Conservation (phyloP, 35 echinoderm and acorn worm species). For the Ptychodera flava region DNA sequence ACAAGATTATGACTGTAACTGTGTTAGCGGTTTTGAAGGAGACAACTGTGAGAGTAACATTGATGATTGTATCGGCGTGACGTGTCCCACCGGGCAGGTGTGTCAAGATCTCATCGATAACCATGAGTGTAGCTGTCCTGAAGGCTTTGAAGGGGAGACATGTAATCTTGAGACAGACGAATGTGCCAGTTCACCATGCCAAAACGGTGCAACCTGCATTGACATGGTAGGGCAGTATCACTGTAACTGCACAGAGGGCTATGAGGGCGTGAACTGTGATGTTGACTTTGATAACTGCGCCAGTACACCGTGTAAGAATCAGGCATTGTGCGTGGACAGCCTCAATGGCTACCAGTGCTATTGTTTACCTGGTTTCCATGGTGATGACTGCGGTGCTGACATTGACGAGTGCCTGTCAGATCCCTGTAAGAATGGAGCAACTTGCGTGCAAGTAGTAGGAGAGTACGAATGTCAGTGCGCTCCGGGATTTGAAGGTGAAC, state of each 20-base stretch:
- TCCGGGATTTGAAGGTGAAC: conserved; percentile 39
- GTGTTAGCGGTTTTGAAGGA: not conserved
- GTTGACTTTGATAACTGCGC: not conserved
- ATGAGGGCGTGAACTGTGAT: not conserved
- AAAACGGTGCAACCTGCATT: not conserved
- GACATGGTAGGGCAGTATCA: not conserved
- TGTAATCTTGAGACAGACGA: not conserved
- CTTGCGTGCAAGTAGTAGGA: conserved; percentile 15
- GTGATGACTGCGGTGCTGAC: conserved; percentile 24
- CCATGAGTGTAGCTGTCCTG: not conserved
- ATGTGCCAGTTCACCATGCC: not conserved
- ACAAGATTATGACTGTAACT: not conserved
- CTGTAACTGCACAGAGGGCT: not conserved
- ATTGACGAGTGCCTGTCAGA: conserved; percentile 47
- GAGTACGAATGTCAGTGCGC: conserved; percentile 38
- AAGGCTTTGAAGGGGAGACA: not conserved
- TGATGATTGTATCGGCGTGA: not conserved
- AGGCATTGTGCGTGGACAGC: conserved; percentile 4
- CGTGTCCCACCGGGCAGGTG: not conserved
- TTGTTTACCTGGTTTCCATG: conserved; percentile 11
- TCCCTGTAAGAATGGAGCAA: conserved; percentile 56
- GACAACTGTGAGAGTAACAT: conserved; percentile 12
- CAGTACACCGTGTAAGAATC: not conserved
- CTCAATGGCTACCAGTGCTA: conserved; percentile 6
- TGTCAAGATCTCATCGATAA: not conserved